Base-by-base conservation (phyloP, 2,113 vertebrate genomes). In the Balaenoptera acutorostrata region DNA sequence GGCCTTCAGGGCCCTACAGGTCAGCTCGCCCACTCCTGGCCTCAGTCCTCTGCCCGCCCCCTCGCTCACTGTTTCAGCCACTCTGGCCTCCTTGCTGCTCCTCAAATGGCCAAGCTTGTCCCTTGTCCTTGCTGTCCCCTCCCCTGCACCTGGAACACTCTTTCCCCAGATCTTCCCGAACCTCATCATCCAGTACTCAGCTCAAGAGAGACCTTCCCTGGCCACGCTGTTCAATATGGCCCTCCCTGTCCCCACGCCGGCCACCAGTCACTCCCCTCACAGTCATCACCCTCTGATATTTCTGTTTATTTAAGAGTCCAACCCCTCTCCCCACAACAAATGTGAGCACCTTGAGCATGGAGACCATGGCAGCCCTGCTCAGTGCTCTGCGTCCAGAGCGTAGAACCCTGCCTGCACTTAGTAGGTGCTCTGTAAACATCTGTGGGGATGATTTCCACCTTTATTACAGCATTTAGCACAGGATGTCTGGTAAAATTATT, bases 21-120 rank as follows among this genome's bases (percentile, higher is more conserved):
- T 18, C 80, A 33, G 41, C 36, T 20, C 0, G 1, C 69, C 27
- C 1, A 0, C 11, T 27, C 87, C 87, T 6, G 15, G 0, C 33
- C 15, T 9, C 44, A 21, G 27, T 27, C 31, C 85, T 36, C 20
- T 12, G 14, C 18, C 55, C 27, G 4, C 7, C 0, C 44, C 52
- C 15, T 2, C 0, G 3, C 31, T 20, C 10, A 2, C 93, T 33
- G 18, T 31, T 20, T 7, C 2, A 0, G 8, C 36, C 61, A 11
- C n/a, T 10, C 44, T 21, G 21, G 33, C 66, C 36, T 90, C 68
- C 3, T 0, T 31, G 25, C 69, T 75, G 57, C 46, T 83, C 59
- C 69, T 31, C 46, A 9, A 4, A 11, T 9, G 78, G 59, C 33
- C 36, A 27, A 2, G 27, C 74, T 36, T 39, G 31, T 36, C 21